Base-by-base conservation (phyloP, 2,797 vertebrate species). In the Gymnoscopelus braueri region DNA sequence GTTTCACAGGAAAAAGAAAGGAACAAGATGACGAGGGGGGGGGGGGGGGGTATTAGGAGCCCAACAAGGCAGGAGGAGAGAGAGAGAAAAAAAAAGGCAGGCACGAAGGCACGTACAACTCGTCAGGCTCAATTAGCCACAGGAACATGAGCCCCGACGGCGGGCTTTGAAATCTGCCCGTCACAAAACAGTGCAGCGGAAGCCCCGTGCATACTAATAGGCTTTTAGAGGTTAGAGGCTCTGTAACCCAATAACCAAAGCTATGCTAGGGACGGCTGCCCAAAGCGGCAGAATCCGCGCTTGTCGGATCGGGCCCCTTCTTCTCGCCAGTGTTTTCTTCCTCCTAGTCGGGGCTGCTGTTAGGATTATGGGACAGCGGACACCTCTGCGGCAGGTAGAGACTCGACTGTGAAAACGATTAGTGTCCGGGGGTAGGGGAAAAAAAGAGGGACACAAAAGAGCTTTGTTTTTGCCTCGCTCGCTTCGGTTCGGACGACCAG, bases 1-100 rank as follows among this genome's bases (percentile, higher is more conserved):
- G 52, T 47, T 70, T 76, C 57, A 62, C 50, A n/a, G 23, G 26
- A 54, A 73, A 65, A 58, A 66, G 64, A 60, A 64, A 60, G 44
- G 48, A 49, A 14, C 3, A 49, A 4, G 51, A 66, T 39, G 51
- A 50, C 69, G 65, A 74, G 49, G 14, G 51, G 26, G 26, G 2
- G 51, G 26, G 26, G 2, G 26, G 2, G 26, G 26, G 2, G 26
- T 29, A 19, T 19, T 19, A 81, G 64, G 60, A 64, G 67, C 44
- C 49, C 32, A 19, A 11, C n/a, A 55, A 19, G 56, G 51, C 6
- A 63, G 65, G 63, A 15, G 12, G 49, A 51, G 44, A 50, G 14
- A 53, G 26, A 75, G 26, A 2, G 6, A 1, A n/a, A 2, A 29
- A 19, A 11, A 13, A 55, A 19, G 53, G 51, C 6, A 63, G 65